These are phyloP conservation scores for Geococcyx californianus DNA, from an alignment of 2,113 vertebrate genomes.

Conservation along the genomic window DNA sequence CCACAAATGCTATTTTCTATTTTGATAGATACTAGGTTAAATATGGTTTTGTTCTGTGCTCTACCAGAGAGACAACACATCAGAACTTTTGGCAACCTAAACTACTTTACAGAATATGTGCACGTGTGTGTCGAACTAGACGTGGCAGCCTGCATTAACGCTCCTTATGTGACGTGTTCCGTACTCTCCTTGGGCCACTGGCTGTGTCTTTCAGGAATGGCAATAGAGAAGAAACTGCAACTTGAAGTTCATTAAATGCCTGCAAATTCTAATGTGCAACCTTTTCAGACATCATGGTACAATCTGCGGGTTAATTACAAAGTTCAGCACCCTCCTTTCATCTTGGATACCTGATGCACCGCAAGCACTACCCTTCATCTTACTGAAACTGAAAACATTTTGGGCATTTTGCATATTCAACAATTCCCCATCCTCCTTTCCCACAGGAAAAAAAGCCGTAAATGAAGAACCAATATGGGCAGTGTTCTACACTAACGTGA, in stretches of 20 bases:
- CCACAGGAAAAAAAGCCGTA: not conserved
- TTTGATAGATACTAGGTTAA: not conserved
- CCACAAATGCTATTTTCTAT: not conserved
- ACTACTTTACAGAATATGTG: not conserved
- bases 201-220: not conserved
- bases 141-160: not conserved
- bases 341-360: not conserved
- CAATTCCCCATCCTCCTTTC: not conserved
- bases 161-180: not conserved
- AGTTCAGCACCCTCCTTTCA: not conserved
- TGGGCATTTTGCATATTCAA: not conserved
- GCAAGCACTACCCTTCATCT: not conserved
- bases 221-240: not conserved
- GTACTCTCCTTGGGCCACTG: not conserved
- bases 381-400: not conserved
- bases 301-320: not conserved
- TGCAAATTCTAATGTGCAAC: not conserved
- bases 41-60: not conserved
- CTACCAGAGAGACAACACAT: not conserved
- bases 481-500: accelerated
- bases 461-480: not conserved
- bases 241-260: not conserved
- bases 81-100: not conserved
- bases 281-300: not conserved
- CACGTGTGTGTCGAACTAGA: not conserved